Base-by-base conservation (phyloP, 2,113 vertebrate species). In the Solea senegalensis region DNA sequence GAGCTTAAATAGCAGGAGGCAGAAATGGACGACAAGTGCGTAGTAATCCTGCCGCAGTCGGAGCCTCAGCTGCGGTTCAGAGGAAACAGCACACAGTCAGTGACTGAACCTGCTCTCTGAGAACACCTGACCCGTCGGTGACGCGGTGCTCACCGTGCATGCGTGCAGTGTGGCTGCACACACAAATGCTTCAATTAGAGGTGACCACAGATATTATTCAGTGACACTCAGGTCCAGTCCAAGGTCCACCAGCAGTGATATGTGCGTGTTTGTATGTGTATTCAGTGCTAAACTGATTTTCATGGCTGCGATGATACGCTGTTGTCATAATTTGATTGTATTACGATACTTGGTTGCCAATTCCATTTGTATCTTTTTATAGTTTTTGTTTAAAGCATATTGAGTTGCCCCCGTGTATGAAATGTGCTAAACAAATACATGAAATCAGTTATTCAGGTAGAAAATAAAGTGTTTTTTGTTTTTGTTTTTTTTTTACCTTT, bases 121-220 rank as follows among this genome's bases (percentile, higher is more conserved):
- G 44, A 62, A 64, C 88, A 90, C 71, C 84, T 90, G 87, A 87
- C 75, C 73, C 78, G 68, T 65, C 59, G 45, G 48, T 48, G 50
- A 46, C 48, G 9, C 58, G 12, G 49, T 4, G 74, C 61, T 74
- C 55, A 21, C 61, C 58, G 62, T 69, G 73, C 48, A 12, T 9
- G 1, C 63, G 5, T 34, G 2, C 3, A 69, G 58, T 9, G 16
- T 26, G 46, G 14, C 28, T 41, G 50, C 41, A 50, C 9, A 63
- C 51, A 34, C 69, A 50, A 58, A 27, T 5, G 43, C 65, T 40
- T 77, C 69, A 78, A 57, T 74, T 70, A 68, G 59, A 34, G 64
- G 41, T 39, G 16, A 34, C 40, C 26, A 50, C 16, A 40, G 41
- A 65, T 48, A 65, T 68, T 71, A 67, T 73, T 70, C 72, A 77